Base-by-base conservation (phyloP, 1,140 invertebrate species). In the Calephelis nemesis region DNA sequence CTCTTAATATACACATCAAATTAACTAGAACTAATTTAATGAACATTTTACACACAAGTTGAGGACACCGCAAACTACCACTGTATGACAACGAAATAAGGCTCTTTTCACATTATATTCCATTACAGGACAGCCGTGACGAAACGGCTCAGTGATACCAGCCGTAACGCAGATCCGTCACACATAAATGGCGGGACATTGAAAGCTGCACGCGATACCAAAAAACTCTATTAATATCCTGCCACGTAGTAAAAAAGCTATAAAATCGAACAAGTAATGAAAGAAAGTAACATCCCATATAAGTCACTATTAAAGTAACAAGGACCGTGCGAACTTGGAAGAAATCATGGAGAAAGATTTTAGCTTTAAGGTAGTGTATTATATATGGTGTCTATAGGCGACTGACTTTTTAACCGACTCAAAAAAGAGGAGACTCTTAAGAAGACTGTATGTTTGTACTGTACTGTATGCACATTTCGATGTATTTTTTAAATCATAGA, bases 171-270 rank as follows among this genome's bases (percentile, higher is more conserved):
- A 48, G 40, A 74, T 74, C 63, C 69, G 73, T 69, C 73, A 69
- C 73, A 69, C 70, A 49, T 70, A 69, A 68, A 40, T 62, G 70
- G 64, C 63, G 70, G 66, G 63, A 68, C 70, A 70, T 67, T 64
- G 65, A n/a, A 67, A 69, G 40, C 11, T 60, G 65, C 68, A 70
- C 67, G 70, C 73, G 60, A 69, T 49, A 62, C 15, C 13, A 66
- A 62, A 62, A 67, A 67, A 30, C 30, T 30, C 58, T 47, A 30
- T 48, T 67, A 58, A 52, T 47, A 62, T 64, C 39, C 40, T 49
- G 40, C n/a, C 52, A 11, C 52, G 30, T 10, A 58, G 15, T 39
- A 12, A 39, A 58, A 58, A 3, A 49, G 5, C 48, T 49, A 49
- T 45, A 45, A 45, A 45, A 45, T 45, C 42, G 42, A 7, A 45